Conservation (phyloP, 1,140 invertebrate genomes). For the Musca vetustissima region DNA sequence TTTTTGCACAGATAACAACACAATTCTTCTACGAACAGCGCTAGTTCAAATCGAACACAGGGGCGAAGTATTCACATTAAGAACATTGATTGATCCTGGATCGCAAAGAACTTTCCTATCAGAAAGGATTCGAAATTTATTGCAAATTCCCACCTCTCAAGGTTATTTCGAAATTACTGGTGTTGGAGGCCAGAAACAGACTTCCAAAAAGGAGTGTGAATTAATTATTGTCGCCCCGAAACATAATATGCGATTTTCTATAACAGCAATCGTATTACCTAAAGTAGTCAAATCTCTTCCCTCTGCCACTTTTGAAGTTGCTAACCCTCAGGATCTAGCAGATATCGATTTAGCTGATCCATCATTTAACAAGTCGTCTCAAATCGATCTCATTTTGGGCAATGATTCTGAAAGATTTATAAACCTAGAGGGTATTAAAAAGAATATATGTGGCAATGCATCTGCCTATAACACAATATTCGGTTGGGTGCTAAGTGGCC, state of each 20-base stretch:
- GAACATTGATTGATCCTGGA: background rate
- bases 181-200: background rate
- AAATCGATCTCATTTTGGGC: background rate
- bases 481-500: background rate
- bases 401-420: constrained; percentile 2
- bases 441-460: background rate
- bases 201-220: background rate
- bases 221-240: background rate
- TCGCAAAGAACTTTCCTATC: background rate
- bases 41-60: constrained; percentile 1
- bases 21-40: background rate
- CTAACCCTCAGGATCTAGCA: background rate
- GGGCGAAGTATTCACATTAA: background rate
- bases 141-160: background rate
- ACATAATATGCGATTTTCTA: background rate
- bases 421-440: background rate
- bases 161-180: background rate
- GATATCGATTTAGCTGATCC: background rate
- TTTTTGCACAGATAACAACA: background rate
- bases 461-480: background rate
- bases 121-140: background rate
- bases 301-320: background rate
- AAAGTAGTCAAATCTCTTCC: background rate
- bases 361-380: background rate
- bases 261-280: background rate